phyloP scores from a whole-genome alignment of 2,113 vertebrate species.

The Parus major region DNA sequence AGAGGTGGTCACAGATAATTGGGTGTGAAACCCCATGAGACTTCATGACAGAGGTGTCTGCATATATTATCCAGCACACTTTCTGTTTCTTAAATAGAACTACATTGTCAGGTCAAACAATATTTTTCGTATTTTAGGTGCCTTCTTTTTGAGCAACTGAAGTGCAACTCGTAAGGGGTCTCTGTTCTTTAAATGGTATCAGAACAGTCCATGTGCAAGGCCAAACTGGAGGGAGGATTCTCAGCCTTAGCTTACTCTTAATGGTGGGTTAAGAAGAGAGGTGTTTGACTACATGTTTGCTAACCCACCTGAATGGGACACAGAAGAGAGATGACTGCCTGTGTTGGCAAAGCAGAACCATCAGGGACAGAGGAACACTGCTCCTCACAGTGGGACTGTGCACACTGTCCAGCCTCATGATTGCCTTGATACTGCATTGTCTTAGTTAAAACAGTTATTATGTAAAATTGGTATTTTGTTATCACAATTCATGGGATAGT shows the following conservation, averaged over 20 bases:
- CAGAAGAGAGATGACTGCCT: background rate
- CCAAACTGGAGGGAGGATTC: background rate
- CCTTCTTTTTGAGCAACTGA: background rate
- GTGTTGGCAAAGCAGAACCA: background rate
- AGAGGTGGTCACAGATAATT: conserved; percentile 57
- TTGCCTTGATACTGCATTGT: background rate
- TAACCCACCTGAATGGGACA: background rate
- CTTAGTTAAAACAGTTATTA: background rate
- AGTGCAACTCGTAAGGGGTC: background rate
- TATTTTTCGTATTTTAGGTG: background rate
- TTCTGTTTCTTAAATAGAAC: conserved; percentile 30
- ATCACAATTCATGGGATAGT: background rate
- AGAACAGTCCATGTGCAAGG: background rate
- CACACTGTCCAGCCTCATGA: background rate
- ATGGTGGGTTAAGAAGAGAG: background rate
- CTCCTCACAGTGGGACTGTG: background rate
- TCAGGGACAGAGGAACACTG: background rate
- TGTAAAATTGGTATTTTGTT: background rate
- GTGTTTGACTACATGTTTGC: fast-evolving
- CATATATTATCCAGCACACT: conserved; percentile 36
- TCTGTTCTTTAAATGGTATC: background rate
- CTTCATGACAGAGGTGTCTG: conserved; percentile 37
- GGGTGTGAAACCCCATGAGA: conserved; percentile 28
- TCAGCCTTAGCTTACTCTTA: background rate
- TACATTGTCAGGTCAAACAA: background rate